phyloP scores from a whole-genome alignment of 2,888 invertebrate genomes.

The Argyresthia goedartella region DNA sequence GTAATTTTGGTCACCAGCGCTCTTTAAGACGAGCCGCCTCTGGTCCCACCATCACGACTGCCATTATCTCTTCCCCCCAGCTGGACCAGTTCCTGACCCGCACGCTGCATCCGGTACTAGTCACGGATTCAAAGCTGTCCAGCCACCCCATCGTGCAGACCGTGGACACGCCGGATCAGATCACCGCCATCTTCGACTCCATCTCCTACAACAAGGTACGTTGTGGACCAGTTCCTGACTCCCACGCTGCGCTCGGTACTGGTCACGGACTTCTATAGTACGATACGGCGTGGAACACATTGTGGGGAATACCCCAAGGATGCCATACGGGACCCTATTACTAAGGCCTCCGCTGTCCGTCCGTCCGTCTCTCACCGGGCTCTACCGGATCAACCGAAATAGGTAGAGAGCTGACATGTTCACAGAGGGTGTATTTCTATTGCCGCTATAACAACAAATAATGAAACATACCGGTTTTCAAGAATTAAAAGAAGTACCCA shows the following conservation, averaged over 20 bases:
- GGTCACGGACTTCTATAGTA: conserved; percentile 74
- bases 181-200: conserved; percentile 90
- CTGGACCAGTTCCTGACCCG: conserved; percentile 81
- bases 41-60: too few relatives aligned
- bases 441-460: too few relatives aligned
- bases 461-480: too few relatives aligned
- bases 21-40: too few relatives aligned
- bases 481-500: too few relatives aligned
- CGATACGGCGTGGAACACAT: background rate
- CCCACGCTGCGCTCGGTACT: conserved; percentile 81
- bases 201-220: conserved; percentile 93
- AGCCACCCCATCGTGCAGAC: conserved; percentile 92
- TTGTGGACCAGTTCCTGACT: conserved; percentile 82
- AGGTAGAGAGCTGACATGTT: too few relatives aligned
- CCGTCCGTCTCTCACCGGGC: too few relatives aligned
- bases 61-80: conserved; percentile 48
- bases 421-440: too few relatives aligned
- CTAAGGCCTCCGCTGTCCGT: too few relatives aligned
- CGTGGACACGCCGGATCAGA: conserved; percentile 89
- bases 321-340: too few relatives aligned
- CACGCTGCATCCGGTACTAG: conserved; percentile 80
- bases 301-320: background rate
- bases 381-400: too few relatives aligned
- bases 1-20: too few relatives aligned
- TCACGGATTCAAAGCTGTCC: conserved; percentile 81